Percentiles rank a stretch among this genome's conserved stretches.
Evolutionary conservation across 2,113 vertebrate species (phyloP).

Genomic region (Oncorhynchus masou): DNA sequence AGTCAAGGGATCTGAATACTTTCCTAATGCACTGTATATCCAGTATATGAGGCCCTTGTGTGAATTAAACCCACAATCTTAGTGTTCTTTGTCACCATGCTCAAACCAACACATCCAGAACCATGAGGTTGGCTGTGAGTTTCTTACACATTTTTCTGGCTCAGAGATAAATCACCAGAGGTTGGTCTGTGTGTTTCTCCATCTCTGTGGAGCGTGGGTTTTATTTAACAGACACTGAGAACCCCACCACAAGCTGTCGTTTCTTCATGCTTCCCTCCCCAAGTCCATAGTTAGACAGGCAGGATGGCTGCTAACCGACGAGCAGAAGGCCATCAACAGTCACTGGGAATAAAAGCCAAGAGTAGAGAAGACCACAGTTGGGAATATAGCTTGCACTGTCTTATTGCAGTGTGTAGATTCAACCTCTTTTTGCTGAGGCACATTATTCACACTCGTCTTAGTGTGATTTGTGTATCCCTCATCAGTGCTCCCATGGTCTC

Average conservation of each 20-base stretch:
- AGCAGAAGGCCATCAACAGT: not conserved
- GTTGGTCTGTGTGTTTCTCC: slow-evolving; percentile 23
- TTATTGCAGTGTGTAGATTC: not conserved
- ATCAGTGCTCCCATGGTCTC: not conserved
- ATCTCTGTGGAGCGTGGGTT: slow-evolving; percentile 21
- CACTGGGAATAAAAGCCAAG: slow-evolving; percentile 4
- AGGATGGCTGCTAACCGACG: slow-evolving; percentile 22
- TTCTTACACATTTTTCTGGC: too few relatives aligned
- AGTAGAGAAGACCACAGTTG: not conserved
- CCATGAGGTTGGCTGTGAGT: too few relatives aligned
- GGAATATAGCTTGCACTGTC: not conserved
- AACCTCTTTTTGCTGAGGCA: not conserved
- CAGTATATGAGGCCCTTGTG: too few relatives aligned
- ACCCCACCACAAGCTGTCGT: slow-evolving; percentile 36
- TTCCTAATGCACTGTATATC: too few relatives aligned
- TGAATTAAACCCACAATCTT: too few relatives aligned
- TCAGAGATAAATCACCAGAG: not conserved
- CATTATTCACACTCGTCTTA: not conserved
- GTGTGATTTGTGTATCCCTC: too few relatives aligned
- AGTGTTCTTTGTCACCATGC: too few relatives aligned
- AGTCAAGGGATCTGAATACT: too few relatives aligned
- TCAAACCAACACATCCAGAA: too few relatives aligned
- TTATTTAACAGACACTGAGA: slow-evolving; percentile 21
- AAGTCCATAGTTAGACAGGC: slow-evolving; percentile 15
- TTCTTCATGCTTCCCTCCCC: slow-evolving; percentile 6